Evolutionary conservation across 2,888 invertebrate genomes (phyloP).

Genomic region (Geotrupes spiniger): DNA sequence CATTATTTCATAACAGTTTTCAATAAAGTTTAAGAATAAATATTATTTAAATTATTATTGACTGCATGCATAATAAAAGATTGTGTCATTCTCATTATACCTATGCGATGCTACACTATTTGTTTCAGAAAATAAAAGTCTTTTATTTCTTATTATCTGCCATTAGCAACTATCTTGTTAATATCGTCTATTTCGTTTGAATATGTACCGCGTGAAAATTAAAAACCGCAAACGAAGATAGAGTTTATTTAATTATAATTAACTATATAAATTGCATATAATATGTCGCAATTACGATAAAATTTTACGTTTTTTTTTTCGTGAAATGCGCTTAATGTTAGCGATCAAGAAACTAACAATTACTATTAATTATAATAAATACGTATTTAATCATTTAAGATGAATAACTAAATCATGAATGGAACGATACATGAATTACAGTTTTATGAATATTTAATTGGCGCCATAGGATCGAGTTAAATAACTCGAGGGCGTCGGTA

Average conservation of each 20-base stretch:
- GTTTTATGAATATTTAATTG: slow-evolving; percentile 28
- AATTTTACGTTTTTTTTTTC: background rate
- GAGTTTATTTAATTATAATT: slow-evolving; percentile 7
- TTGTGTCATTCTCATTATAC: too few relatives aligned
- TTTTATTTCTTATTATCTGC: too few relatives aligned
- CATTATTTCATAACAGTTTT: too few relatives aligned
- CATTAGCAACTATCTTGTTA: too few relatives aligned
- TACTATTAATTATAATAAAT: slow-evolving; percentile 12
- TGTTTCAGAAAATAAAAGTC: too few relatives aligned
- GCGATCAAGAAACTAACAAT: slow-evolving; percentile 4
- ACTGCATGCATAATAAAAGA: too few relatives aligned
- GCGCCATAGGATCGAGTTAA: slow-evolving; percentile 17
- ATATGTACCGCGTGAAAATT: too few relatives aligned
- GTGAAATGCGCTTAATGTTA: background rate
- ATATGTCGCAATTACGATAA: background rate
- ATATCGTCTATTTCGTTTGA: too few relatives aligned
- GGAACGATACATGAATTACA: slow-evolving; percentile 22
- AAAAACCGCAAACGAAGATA: too few relatives aligned
- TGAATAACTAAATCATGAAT: slow-evolving; percentile 26
- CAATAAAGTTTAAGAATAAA: too few relatives aligned
- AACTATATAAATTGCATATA: slow-evolving; percentile 11
- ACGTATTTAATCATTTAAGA: slow-evolving; percentile 14
- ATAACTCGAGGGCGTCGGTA: slow-evolving; percentile 23
- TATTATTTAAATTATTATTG: too few relatives aligned
- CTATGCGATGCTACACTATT: too few relatives aligned